Conservation (phyloP, 2,113 vertebrate genomes). For the Carlito syrichta region DNA sequence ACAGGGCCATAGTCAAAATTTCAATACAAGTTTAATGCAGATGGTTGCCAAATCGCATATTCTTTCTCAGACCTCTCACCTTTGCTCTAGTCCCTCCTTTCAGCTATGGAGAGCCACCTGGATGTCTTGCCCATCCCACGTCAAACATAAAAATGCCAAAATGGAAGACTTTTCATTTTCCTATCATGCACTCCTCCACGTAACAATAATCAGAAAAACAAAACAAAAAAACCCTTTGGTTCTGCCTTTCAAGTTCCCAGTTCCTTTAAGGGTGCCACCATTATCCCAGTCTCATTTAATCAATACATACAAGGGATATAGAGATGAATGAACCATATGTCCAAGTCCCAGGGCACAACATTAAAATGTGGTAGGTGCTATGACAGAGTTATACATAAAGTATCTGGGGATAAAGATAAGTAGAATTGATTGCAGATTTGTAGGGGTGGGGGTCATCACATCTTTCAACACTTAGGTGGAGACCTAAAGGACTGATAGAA, state of each 20-base stretch:
- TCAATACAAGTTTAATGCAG: neutral
- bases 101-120: too few species aligned
- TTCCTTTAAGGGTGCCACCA: neutral
- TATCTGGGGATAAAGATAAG: neutral
- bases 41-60: neutral
- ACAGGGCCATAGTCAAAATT: neutral
- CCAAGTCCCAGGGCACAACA: neutral
- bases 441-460: neutral
- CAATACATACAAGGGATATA: neutral
- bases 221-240: neutral
- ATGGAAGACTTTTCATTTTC: neutral
- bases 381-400: neutral
- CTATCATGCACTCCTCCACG: neutral
- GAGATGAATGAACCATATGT: neutral
- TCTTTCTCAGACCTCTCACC: neutral
- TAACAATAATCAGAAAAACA: neutral
- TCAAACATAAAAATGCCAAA: neutral
- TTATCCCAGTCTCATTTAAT: neutral
- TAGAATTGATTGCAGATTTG: neutral
- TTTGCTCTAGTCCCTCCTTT: neutral
- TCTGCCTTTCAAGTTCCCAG: neutral
- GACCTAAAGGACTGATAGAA: neutral
- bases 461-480: neutral
- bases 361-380: neutral
- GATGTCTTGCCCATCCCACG: neutral